Percentiles rank a stretch among this genome's conserved stretches.
phyloP scores from a whole-genome alignment of 2,888 invertebrate species.

The Oconnorella tubifera region DNA sequence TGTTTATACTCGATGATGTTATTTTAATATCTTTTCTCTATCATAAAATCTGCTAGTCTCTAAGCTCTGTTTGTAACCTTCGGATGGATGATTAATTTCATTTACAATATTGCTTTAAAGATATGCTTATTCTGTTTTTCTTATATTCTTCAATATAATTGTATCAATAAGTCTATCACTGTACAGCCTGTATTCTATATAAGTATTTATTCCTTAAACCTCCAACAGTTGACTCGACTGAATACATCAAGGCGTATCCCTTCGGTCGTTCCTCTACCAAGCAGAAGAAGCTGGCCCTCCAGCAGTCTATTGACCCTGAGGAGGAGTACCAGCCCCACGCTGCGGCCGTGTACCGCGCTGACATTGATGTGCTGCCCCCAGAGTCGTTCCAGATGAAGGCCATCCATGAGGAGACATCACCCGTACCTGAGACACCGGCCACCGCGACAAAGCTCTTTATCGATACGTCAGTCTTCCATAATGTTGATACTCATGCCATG shows the following conservation, averaged over 20 bases:
- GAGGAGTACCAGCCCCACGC: conserved; percentile 37
- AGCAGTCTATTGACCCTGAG: conserved; percentile 35
- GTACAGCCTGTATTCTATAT: too few relatives aligned
- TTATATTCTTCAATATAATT: too few relatives aligned
- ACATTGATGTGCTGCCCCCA: conserved; percentile 40
- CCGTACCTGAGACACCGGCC: conserved; percentile 43
- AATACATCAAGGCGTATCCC: conserved; percentile 10
- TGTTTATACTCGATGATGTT: too few relatives aligned
- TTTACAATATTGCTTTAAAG: too few relatives aligned
- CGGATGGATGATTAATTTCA: too few relatives aligned
- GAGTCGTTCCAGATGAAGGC: conserved; percentile 20
- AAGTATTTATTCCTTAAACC: background rate
- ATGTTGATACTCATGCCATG: conserved; percentile 55
- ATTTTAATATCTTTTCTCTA: too few relatives aligned
- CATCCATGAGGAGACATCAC: conserved; percentile 36
- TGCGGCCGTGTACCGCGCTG: conserved; percentile 32
- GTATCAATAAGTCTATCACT: too few relatives aligned
- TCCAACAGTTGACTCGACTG: background rate
- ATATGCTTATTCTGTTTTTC: too few relatives aligned
- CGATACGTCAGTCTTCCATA: conserved; percentile 49
- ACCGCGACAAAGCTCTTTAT: conserved; percentile 44
- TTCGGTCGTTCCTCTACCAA: conserved; percentile 19
- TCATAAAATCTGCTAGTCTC: too few relatives aligned
- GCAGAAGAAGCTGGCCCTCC: conserved; percentile 36
- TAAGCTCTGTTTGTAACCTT: too few relatives aligned